Conservation (phyloP, 2,797 vertebrate genomes). For the Schizothorax lantsangensis region DNA sequence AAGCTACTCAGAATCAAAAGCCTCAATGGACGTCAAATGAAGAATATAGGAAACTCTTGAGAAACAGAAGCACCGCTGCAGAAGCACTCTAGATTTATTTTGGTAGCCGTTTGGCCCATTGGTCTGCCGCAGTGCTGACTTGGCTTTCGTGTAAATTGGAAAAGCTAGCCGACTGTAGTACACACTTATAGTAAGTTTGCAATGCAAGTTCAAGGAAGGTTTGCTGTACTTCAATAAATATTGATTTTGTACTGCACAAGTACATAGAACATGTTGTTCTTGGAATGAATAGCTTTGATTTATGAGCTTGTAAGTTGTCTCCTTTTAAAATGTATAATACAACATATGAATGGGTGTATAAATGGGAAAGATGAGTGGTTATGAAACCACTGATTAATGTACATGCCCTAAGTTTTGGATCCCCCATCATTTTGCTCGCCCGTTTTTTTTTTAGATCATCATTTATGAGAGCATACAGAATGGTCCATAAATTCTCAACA, state of each 20-base stretch:
- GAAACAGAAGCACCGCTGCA: conserved; percentile 55
- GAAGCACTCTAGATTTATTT: conserved; percentile 72
- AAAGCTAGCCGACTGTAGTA: not conserved
- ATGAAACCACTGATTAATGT: conserved; percentile 30
- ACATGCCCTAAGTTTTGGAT: conserved; percentile 13
- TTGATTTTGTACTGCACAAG: conserved; percentile 18
- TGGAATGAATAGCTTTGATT: not conserved
- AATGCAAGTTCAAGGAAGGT: not conserved
- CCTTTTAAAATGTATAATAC: not conserved
- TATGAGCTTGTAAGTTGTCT: not conserved
- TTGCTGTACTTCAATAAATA: conserved; percentile 11
- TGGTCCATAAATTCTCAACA: not conserved
- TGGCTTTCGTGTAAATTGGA: conserved; percentile 63
- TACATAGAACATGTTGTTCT: not conserved
- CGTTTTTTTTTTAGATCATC: not conserved
- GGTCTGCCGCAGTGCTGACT: conserved; percentile 75
- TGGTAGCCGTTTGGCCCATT: conserved; percentile 64
- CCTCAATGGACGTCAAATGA: conserved; percentile 59
- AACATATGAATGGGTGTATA: not conserved
- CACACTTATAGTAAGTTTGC: not conserved
- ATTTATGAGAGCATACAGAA: not conserved
- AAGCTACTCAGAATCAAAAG: conserved; percentile 16
- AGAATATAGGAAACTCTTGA: conserved; percentile 59
- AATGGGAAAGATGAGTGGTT: not conserved
- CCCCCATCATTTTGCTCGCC: not conserved